These are phyloP conservation scores for Phrynocephalus vlangalii DNA, from an alignment of 2,797 vertebrate species.

Conservation along the genomic window DNA sequence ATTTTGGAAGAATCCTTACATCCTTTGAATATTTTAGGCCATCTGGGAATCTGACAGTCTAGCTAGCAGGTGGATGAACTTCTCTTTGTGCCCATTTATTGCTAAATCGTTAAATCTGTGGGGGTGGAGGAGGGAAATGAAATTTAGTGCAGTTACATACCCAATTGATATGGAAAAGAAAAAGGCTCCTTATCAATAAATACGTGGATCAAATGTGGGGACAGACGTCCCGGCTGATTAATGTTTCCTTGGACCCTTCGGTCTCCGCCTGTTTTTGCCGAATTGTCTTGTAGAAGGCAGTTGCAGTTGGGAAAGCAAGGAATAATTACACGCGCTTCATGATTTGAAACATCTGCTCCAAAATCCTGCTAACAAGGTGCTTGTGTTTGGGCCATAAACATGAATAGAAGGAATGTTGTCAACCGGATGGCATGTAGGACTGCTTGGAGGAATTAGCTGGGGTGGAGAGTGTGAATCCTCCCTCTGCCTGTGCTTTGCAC, in stretches of 20 bases:
- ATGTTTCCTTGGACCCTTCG: not conserved
- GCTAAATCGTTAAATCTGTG: not conserved
- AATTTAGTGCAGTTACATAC: slow-evolving; percentile 38
- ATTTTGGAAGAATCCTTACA: slow-evolving; percentile 3
- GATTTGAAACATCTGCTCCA: too few species aligned
- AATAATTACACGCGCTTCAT: too few species aligned
- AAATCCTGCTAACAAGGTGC: too few species aligned
- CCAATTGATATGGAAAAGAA: not conserved
- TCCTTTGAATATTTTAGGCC: slow-evolving; percentile 19
- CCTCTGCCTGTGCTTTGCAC: too few species aligned
- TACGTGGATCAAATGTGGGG: not conserved
- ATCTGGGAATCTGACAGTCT: slow-evolving; percentile 21
- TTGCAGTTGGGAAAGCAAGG: too few species aligned
- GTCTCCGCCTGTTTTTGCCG: not conserved
- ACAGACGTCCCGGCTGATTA: not conserved
- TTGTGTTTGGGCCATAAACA: too few species aligned
- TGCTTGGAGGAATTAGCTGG: too few species aligned
- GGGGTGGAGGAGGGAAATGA: slow-evolving; percentile 35
- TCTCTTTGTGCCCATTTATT: not conserved
- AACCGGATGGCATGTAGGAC: too few species aligned
- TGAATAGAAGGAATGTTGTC: too few species aligned
- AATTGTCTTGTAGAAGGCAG: not conserved
- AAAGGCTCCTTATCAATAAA: not conserved
- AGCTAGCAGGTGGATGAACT: slow-evolving; percentile 33
- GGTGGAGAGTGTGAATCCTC: too few species aligned